Base-by-base conservation (phyloP, 2,888 invertebrate genomes). In the Lottia scabra region DNA sequence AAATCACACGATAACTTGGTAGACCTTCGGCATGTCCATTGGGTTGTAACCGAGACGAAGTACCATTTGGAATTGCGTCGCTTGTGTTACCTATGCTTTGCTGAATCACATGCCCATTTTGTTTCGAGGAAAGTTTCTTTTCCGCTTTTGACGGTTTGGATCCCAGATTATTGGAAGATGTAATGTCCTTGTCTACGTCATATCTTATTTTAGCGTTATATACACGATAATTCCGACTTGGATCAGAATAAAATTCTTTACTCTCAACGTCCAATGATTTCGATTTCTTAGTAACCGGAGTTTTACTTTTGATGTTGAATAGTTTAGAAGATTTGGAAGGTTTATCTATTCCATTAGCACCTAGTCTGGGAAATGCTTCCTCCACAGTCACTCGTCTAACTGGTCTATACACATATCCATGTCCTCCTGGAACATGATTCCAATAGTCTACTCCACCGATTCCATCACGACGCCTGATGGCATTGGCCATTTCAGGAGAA, bases 401-500 rank as follows among this genome's bases (percentile, higher is more conserved):
- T 23, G 56, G 56, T 56, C 56, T 1, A 56, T 19, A 56, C 56
- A 56, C 56, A 10, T 23, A 12, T 10, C 56, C 56, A 23, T 56
- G 19, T 19, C 19, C 56, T 19, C 19, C 56, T 10, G 56, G 2
- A 19, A 19, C 15, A 12, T 56, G 56, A 56, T 56, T 65, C 65
- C 70, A 65, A 43, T 70, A 70, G 19, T 70, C 70, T 1, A 70
- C 70, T 19, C 70, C 70, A 38, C 8, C 56, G 3, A 66, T 62
- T 12, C 66, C 66, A 30, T 56, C 23, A n/a, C 66, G 65, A 23
- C 70, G 65, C 43, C 70, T 65, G 43, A 70, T 70, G 15, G 70
- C 70, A 43, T 62, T 70, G 19, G 38, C 56, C 23, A 70, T 70
- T 45, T 70, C 66, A 23, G 38, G 45, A 27, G 70, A 70, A 23